Evolutionary conservation across 92 coral and sea anemone species (phyloP).

Genomic region (Umimayanthus kanabou): DNA sequence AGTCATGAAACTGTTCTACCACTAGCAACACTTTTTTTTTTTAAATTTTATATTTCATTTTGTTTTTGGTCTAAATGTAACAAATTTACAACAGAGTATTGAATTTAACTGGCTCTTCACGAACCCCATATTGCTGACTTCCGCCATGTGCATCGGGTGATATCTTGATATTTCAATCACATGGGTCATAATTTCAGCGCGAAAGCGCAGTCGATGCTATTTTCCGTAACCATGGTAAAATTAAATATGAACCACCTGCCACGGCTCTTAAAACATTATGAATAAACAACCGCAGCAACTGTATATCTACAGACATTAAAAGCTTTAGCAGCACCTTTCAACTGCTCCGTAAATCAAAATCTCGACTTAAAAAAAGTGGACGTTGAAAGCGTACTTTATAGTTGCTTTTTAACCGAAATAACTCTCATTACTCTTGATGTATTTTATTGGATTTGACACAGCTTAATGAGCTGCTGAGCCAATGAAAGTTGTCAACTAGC

Average conservation of each 20-base stretch:
- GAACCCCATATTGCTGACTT: neutral
- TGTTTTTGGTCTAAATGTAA: no score
- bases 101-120: neutral
- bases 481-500: neutral
- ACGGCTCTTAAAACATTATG: slow-evolving; percentile 30
- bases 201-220: neutral
- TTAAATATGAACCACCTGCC: slow-evolving; percentile 14
- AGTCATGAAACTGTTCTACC: no score
- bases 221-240: neutral
- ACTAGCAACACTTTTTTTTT: no score
- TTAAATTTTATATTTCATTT: no score
- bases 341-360: neutral
- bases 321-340: neutral
- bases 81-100: no score
- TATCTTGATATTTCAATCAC: neutral
- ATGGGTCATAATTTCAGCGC: neutral
- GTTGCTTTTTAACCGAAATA: slow-evolving; percentile 4
- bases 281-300: slow-evolving; percentile 19
- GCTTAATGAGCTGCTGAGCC: neutral
- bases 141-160: neutral
- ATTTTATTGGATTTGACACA: neutral
- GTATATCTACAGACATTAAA: neutral
- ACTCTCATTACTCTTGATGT: neutral
- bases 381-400: neutral
- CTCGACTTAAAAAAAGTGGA: neutral